These are phyloP conservation scores for Cyphomyrus plagiostoma DNA, from an alignment of 2,113 vertebrate genomes.

Conservation along the genomic window DNA sequence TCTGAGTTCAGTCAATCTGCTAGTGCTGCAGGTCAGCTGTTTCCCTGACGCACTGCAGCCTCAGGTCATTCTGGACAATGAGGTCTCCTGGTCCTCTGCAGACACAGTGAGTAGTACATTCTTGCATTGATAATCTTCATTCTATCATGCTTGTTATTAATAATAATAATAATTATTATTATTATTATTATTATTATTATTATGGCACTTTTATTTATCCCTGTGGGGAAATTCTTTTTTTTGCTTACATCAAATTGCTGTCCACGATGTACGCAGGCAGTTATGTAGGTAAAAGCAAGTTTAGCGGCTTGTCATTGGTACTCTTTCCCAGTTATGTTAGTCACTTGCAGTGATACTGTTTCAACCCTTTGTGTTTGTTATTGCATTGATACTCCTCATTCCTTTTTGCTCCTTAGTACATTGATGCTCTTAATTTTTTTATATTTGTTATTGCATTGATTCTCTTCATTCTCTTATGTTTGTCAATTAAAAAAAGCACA, in stretches of 20 bases:
- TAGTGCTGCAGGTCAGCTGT: slow-evolving; percentile 96
- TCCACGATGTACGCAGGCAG: not conserved
- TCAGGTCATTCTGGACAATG: slow-evolving; percentile 81
- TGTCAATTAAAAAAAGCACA: not conserved
- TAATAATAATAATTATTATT: too few relatives aligned
- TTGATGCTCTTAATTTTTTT: not conserved
- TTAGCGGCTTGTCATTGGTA: not conserved
- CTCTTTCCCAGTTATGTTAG: not conserved
- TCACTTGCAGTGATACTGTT: not conserved
- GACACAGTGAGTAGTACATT: slow-evolving; percentile 66
- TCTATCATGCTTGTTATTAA: not conserved
- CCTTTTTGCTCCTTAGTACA: too few relatives aligned
- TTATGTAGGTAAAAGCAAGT: not conserved
- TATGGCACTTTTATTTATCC: too few relatives aligned
- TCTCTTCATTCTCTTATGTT: not conserved
- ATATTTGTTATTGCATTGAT: not conserved
- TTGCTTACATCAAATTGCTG: not conserved
- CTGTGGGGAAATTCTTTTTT: not conserved
- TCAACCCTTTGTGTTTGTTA: not conserved
- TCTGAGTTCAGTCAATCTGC: slow-evolving; percentile 85
- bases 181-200: too few relatives aligned
- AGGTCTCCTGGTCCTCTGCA: slow-evolving; percentile 84
- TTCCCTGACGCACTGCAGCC: slow-evolving; percentile 88
- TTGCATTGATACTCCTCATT: not conserved
- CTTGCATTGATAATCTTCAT: not conserved